These are phyloP conservation scores for Odontothrips loti DNA, from an alignment of 2,888 invertebrate genomes.

Conservation along the genomic window DNA sequence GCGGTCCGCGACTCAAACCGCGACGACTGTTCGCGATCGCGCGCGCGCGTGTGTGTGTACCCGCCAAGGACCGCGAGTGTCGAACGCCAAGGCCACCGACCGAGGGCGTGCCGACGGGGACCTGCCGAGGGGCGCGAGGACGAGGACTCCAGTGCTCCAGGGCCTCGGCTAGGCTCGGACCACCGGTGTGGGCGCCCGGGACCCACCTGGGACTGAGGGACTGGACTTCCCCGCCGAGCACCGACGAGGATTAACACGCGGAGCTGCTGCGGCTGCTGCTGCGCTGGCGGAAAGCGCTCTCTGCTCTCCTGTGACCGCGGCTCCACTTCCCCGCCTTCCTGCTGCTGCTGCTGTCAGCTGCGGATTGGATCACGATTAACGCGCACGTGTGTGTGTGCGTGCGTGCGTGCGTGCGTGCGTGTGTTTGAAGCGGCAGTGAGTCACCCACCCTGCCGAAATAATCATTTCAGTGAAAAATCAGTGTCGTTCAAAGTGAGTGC, in stretches of 20 bases:
- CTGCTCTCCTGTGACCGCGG: background rate
- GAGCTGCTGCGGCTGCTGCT: too few species aligned
- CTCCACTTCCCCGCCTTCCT: too few species aligned
- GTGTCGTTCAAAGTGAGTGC: too few species aligned
- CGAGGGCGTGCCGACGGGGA: background rate
- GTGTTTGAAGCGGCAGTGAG: background rate
- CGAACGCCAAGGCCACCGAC: background rate
- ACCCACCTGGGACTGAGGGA: too few species aligned
- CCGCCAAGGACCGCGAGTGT: too few species aligned
- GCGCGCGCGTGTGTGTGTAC: too few species aligned
- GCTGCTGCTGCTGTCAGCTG: background rate
- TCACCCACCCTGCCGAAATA: background rate
- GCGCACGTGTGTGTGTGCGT: background rate
- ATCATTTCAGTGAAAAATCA: too few species aligned
- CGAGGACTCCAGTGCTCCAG: background rate
- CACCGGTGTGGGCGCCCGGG: too few species aligned
- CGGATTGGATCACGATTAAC: background rate
- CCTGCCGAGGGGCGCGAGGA: background rate
- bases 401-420: background rate
- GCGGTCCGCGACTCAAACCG: too few species aligned
- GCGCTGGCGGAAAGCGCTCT: too few species aligned
- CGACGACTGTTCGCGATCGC: too few species aligned
- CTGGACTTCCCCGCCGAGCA: background rate
- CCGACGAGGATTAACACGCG: too few species aligned
- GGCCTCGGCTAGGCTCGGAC: background rate